Conservation (phyloP, 1,140 invertebrate species). For the Orius insidiosus region DNA sequence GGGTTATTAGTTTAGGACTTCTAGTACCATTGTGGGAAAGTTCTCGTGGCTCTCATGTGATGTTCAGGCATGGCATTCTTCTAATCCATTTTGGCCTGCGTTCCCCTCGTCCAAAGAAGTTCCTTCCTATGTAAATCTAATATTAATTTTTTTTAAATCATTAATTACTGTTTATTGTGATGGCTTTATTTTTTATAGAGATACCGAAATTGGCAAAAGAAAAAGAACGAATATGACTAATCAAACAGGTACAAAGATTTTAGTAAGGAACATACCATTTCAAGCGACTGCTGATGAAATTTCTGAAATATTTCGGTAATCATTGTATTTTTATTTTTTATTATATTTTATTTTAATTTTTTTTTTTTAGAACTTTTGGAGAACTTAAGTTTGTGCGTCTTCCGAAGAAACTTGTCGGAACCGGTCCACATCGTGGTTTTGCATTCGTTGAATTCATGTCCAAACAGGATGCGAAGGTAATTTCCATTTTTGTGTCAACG, state of each 20-base stretch:
- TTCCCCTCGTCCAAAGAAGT: too few species aligned
- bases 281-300: constrained; percentile 84
- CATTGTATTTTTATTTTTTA: constrained; percentile 16
- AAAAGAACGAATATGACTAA: constrained; percentile 42
- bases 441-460: constrained; percentile 87
- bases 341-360: constrained; percentile 10
- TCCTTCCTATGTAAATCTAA: too few species aligned
- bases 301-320: constrained; percentile 78
- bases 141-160: too few species aligned
- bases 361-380: constrained; percentile 67
- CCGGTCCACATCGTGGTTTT: constrained; percentile 82
- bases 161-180: too few species aligned
- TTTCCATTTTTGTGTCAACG: not conserved
- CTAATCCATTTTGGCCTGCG: too few species aligned
- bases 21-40: too few species aligned
- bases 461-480: constrained; percentile 81
- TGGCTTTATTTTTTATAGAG: too few species aligned
- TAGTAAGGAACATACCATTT: constrained; percentile 91
- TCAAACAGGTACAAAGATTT: constrained; percentile 75
- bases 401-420: constrained; percentile 72
- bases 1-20: too few species aligned
- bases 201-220: constrained; percentile 17
- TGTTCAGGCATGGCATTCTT: too few species aligned
- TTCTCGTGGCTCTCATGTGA: too few species aligned
- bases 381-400: constrained; percentile 79